Conservation (phyloP, 2,113 vertebrate species). For the Stomatorhinus ivindoensis region DNA sequence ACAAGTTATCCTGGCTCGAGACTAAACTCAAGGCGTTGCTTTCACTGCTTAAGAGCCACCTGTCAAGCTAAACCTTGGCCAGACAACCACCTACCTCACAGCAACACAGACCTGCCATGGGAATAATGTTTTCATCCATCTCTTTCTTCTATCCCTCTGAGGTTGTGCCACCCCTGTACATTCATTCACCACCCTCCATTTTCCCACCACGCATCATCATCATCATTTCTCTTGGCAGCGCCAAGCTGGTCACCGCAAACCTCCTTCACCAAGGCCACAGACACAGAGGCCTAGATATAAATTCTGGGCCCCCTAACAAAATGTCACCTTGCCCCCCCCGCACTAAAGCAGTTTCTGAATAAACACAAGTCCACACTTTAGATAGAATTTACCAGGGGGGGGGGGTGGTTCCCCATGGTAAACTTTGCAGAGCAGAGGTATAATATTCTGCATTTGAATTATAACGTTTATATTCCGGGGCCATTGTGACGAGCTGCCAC, state of each 20-base stretch:
- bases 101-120: not conserved
- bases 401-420: not conserved
- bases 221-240: not conserved
- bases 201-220: not conserved
- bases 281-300: not conserved
- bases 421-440: not conserved
- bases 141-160: not conserved
- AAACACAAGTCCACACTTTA: no score
- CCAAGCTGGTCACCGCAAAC: not conserved
- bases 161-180: not conserved
- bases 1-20: not conserved
- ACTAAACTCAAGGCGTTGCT: not conserved
- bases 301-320: not conserved
- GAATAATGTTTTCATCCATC: not conserved
- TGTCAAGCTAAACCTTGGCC: not conserved
- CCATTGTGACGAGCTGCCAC: no score
- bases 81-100: not conserved
- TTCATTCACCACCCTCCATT: not conserved
- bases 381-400: no score
- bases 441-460: not conserved
- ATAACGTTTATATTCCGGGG: not conserved
- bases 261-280: not conserved
- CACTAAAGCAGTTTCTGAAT: not conserved
- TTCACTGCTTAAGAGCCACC: not conserved
- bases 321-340: not conserved